Conservation (phyloP, 2,888 invertebrate genomes). For the Oxycera nigricornis region DNA sequence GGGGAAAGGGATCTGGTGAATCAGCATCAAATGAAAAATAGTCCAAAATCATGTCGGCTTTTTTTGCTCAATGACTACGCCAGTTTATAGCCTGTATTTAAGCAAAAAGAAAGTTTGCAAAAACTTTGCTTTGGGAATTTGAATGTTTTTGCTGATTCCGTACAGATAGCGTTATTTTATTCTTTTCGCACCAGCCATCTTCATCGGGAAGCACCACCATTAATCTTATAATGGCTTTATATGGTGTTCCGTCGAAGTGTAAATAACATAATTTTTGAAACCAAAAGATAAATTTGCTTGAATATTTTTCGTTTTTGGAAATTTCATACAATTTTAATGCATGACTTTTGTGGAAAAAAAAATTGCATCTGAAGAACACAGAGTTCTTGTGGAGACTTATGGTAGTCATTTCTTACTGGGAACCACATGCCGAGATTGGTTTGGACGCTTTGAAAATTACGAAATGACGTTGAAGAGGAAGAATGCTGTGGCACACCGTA, state of each 20-base stretch:
- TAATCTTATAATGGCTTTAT: background rate
- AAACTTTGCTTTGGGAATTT: too few species aligned
- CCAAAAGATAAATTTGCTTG: background rate
- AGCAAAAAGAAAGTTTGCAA: too few species aligned
- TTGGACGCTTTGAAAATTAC: constrained; percentile 1
- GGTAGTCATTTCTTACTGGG: background rate
- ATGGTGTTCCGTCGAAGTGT: background rate
- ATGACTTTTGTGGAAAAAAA: background rate
- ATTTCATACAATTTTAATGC: constrained; percentile 5
- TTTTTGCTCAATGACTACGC: too few species aligned
- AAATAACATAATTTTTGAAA: background rate
- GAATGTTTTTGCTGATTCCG: background rate
- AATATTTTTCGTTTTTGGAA: background rate
- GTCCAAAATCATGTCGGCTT: too few species aligned
- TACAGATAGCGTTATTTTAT: background rate
- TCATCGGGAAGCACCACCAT: background rate
- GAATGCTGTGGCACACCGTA: background rate
- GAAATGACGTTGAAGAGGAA: background rate
- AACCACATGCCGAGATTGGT: background rate
- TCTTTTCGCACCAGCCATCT: background rate
- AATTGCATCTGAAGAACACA: background rate
- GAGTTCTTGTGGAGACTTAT: background rate
- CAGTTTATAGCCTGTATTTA: too few species aligned
- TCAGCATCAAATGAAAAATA: too few species aligned
- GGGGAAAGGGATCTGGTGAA: too few species aligned